Base-by-base conservation (phyloP, 2,888 invertebrate species). In the Eupeodes latifasciatus region DNA sequence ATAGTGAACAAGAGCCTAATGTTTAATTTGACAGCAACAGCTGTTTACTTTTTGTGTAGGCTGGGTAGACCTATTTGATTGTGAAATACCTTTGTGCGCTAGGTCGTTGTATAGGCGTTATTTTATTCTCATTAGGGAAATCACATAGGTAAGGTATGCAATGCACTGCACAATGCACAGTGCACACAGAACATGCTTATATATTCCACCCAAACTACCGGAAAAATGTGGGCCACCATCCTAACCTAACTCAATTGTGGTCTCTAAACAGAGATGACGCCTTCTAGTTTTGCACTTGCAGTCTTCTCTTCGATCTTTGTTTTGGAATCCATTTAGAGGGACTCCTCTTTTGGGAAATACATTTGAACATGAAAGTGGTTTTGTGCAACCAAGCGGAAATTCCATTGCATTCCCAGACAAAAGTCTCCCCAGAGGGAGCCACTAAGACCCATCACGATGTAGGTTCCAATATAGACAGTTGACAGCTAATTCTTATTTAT, bases 21-120 rank as follows among this genome's bases (percentile, higher is more conserved):
- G 69, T 55, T 27, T 67, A 34, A 34, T 53, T 7, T 57, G 71
- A 71, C 55, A 71, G n/a, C 34, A 71, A 10, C 34, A 57, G 40
- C 14, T 57, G 47, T 57, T 59, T 72, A 19, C 34, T 27, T 14
- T 36, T 3, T 59, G 83, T 83, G 74, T 78, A 74, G 78, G 74
- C 66, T 57, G 61, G 12, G 44, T 6, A 79, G 80, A 80, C 84
- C 80, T 64, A 80, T 81, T 85, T 67, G 81, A 67, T 74, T 64
- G 57, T 78, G 77, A 76, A 47, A 81, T 81, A 72, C 77, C 77
- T 78, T 78, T 82, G 82, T 78, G 74, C 62, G 69, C 67, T 53
- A 78, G 57, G 51, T 72, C 44, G 27, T 47, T 14, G 49, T 16
- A 72, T 77, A 62, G 85, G 62, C 53, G 85, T 40, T 40, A 40